Base-by-base conservation (phyloP, 1,140 invertebrate species). In the Lerema accius region DNA sequence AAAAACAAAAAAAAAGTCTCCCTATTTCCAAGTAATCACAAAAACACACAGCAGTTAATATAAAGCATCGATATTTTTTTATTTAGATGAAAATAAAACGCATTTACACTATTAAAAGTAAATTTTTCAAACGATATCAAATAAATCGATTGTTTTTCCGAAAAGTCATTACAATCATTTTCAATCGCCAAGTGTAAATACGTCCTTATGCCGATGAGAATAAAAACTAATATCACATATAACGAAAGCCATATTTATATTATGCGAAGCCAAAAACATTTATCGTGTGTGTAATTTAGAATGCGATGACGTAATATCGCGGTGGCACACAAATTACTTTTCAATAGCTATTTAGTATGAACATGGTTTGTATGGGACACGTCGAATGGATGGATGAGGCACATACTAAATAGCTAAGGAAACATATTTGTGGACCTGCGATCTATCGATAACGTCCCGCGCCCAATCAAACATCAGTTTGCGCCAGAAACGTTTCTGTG, bases 391-490 rank as follows among this genome's bases (percentile, higher is more conserved):
- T 80, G 78, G 76, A 70, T 76, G 75, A 73, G 26, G 78, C 71
- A 80, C 75, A 80, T 80, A 80, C 78, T 80, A 80, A 80, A 80
- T 80, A 80, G 78, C 78, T 80, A 80, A 72, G 73, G 71, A 78
- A 80, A 76, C 64, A 78, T 65, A 72, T 78, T 80, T 80, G 78
- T 80, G 78, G 78, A 80, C 78, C 78, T 80, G 78, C 58, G 69
- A 53, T 76, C 63, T 78, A 78, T 80, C 78, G 75, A 78, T 73
- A 67, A 80, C 60, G 73, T 76, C 73, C 69, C 71, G 73, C 75
- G 78, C 73, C 78, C 78, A 78, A 80, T 80, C 78, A 76, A 72
- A 80, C 67, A 76, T 69, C 75, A 80, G 71, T 76, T 78, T 80
- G 73, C 78, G 78, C 78, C 76, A 75, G 67, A 80, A 72, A 76